A percentile compares a stretch with the other conserved stretches of the same genome.
phyloP scores from a whole-genome alignment of 2,797 vertebrate species.

The Sebastes flavidus region DNA sequence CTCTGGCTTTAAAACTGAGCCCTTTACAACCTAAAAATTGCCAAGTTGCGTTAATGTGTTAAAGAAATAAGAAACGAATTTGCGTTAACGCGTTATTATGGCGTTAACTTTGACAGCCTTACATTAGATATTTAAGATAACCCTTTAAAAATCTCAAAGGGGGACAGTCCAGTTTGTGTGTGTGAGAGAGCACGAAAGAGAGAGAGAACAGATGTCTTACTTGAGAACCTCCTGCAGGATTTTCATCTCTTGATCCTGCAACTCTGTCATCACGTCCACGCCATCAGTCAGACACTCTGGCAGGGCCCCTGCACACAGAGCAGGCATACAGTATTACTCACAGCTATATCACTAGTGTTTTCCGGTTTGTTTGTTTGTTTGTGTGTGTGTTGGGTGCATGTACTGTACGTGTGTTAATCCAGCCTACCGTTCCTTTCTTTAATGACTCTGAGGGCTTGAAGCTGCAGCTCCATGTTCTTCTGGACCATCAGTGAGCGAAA shows the following conservation, averaged over 20 bases:
- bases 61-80: too few species aligned
- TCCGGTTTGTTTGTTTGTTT: not conserved
- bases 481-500: constrained; percentile 98
- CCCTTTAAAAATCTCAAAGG: not conserved
- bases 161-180: not conserved
- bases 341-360: not conserved
- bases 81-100: too few species aligned
- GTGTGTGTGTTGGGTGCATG: not conserved
- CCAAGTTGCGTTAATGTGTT: too few species aligned
- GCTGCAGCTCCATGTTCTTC: constrained; percentile 97
- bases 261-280: constrained; percentile 90
- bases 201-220: constrained; percentile 72
- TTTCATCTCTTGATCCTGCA: constrained; percentile 95
- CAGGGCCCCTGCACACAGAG: constrained; percentile 85
- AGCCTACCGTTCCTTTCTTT: constrained; percentile 95
- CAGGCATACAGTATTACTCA: not conserved
- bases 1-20: too few species aligned
- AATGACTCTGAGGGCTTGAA: constrained; percentile 95
- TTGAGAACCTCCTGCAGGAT: constrained; percentile 94
- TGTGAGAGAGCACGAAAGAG: not conserved
- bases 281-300: constrained; percentile 96
- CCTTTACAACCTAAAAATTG: too few species aligned
- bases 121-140: not conserved
- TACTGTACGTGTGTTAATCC: not conserved
- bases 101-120: too few species aligned